phyloP scores from a whole-genome alignment of 2,797 vertebrate species.

The Rhinella marina region DNA sequence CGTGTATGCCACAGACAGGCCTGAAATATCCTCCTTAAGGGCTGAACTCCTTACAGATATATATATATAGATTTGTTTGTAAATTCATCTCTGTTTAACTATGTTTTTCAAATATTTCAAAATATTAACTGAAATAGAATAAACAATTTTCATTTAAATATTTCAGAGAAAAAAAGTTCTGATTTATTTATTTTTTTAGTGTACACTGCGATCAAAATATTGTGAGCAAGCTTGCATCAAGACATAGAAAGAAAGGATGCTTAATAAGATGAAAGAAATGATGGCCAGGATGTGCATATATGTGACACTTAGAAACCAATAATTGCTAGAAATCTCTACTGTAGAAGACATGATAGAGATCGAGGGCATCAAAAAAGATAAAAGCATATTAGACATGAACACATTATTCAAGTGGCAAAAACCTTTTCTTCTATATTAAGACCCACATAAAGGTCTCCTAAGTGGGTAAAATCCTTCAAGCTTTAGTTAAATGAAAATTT shows the following conservation, averaged over 20 bases:
- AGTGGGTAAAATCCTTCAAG: background rate
- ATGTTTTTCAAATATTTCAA: no score
- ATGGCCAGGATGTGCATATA: background rate
- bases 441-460: slow-evolving; percentile 19
- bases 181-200: no score
- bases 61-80: no score
- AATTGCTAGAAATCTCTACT: slow-evolving; percentile 11
- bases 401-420: slow-evolving; percentile 21
- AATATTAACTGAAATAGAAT: no score
- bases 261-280: background rate
- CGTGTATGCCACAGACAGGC: no score
- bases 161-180: no score
- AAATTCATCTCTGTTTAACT: no score
- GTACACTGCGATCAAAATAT: background rate
- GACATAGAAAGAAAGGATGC: background rate
- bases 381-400: slow-evolving; percentile 28
- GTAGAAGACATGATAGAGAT: background rate
- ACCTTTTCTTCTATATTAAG: slow-evolving; percentile 41
- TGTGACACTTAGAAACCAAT: slow-evolving; percentile 25
- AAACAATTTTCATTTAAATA: no score
- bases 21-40: no score
- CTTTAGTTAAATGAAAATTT: slow-evolving; percentile 15
- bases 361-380: slow-evolving; percentile 17
- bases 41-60: no score
- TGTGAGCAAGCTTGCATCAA: background rate